Conservation (phyloP, 2,888 invertebrate genomes). For the Apeira syringaria region DNA sequence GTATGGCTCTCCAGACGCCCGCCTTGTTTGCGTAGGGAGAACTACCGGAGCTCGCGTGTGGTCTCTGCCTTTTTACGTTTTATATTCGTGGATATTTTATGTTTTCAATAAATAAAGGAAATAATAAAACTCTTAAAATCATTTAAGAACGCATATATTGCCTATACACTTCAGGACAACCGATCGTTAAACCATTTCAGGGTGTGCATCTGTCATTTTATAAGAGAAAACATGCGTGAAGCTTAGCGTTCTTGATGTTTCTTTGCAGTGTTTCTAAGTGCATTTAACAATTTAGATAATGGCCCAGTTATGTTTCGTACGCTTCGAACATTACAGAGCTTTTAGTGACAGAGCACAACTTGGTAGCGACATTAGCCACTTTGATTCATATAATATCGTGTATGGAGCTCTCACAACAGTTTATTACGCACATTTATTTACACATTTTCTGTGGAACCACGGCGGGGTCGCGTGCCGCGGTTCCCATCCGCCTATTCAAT, state of each 20-base stretch:
- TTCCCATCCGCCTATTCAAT: conserved; percentile 79
- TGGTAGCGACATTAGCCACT: conserved; percentile 45
- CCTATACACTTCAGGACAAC: conserved; percentile 13
- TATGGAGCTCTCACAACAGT: conserved; percentile 58
- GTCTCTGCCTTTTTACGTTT: conserved; percentile 49
- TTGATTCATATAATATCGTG: conserved; percentile 60
- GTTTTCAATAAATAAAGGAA: conserved; percentile 23
- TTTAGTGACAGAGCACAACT: conserved; percentile 48
- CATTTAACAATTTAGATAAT: conserved; percentile 75
- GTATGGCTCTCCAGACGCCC: conserved; percentile 55
- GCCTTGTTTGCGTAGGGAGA: conserved; percentile 66
- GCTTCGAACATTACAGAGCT: conserved; percentile 53
- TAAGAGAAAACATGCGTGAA: conserved; percentile 47
- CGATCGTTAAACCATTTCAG: conserved; percentile 34
- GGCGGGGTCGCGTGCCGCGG: conserved; percentile 66
- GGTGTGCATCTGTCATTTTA: conserved; percentile 38
- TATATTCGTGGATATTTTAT: conserved; percentile 35
- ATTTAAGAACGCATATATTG: conserved; percentile 8
- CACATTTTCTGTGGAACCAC: conserved; percentile 52
- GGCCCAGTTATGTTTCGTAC: conserved; percentile 51
- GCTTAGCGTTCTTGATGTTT: conserved; percentile 45
- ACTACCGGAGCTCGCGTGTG: conserved; percentile 66
- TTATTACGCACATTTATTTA: conserved; percentile 69
- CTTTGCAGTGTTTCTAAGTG: conserved; percentile 57
- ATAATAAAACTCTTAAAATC: conserved; percentile 16